phyloP scores from a whole-genome alignment of 2,888 invertebrate genomes.

The Lumbricus terrestris region DNA sequence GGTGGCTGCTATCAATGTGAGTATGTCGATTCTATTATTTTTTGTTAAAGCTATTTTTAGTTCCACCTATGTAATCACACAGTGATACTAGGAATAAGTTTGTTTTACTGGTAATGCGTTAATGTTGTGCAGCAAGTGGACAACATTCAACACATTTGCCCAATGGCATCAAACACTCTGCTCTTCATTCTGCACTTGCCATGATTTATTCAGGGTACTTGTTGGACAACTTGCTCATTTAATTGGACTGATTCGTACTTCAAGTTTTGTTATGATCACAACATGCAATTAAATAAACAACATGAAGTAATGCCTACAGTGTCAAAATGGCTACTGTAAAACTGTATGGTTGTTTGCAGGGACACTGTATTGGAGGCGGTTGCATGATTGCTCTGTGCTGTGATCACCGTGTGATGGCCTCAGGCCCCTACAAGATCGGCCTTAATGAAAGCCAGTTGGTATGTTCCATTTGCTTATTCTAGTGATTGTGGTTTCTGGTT shows the following conservation, averaged over 20 bases:
- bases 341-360: conserved; percentile 61
- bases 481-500: neutral
- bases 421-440: conserved; percentile 76
- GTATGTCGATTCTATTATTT: conserved; percentile 39
- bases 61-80: neutral
- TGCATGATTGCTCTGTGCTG: conserved; percentile 76
- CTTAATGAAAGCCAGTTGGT: conserved; percentile 81
- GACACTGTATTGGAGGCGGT: conserved; percentile 80
- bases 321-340: neutral
- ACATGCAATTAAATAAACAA: no score
- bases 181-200: no score
- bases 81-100: neutral
- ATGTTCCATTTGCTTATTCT: neutral
- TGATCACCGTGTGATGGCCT: conserved; percentile 78
- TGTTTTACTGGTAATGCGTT: neutral
- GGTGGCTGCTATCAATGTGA: conserved; percentile 81
- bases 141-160: neutral
- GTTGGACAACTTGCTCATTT: neutral
- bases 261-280: no score
- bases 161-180: neutral
- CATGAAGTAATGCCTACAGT: neutral
- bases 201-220: no score
- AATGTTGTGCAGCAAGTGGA: neutral
- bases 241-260: no score
- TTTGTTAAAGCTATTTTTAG: neutral